phyloP scores from a whole-genome alignment of 2,797 vertebrate species.

The Pseudopleuronectes americanus region DNA sequence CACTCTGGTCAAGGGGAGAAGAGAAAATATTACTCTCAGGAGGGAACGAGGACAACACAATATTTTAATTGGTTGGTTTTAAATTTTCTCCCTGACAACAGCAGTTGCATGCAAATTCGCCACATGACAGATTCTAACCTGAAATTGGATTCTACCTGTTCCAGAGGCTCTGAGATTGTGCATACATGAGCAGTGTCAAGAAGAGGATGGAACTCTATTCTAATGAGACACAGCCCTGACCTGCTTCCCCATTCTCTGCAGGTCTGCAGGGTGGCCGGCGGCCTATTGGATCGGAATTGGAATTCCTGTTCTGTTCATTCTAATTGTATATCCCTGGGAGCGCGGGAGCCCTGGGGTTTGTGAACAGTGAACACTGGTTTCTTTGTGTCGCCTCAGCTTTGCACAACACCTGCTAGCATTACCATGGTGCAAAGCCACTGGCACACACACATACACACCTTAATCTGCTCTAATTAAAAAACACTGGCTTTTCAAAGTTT shows the following conservation, averaged over 20 bases:
- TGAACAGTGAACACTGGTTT: slow-evolving; percentile 71
- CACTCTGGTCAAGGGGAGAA: slow-evolving; percentile 84
- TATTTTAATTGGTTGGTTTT: slow-evolving; percentile 9
- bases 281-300: slow-evolving; percentile 58
- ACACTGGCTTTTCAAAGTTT: slow-evolving; percentile 81
- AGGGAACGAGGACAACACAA: slow-evolving; percentile 2
- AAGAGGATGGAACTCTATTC: slow-evolving; percentile 39
- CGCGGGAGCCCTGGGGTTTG: slow-evolving; percentile 75
- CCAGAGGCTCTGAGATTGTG: neutral
- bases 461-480: slow-evolving; percentile 90
- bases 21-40: slow-evolving; percentile 24
- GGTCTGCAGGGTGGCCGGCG: slow-evolving; percentile 41
- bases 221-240: slow-evolving; percentile 49
- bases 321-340: slow-evolving; percentile 86
- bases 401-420: slow-evolving; percentile 69
- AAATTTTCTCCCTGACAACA: neutral
- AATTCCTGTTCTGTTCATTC: slow-evolving; percentile 77
- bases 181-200: slow-evolving; percentile 35
- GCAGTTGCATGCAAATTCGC: neutral
- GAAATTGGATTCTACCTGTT: slow-evolving; percentile 19
- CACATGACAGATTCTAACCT: neutral
- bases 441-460: slow-evolving; percentile 52
- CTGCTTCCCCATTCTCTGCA: slow-evolving; percentile 47
- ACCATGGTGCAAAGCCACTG: slow-evolving; percentile 58
- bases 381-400: slow-evolving; percentile 76